Percentiles rank a stretch among this genome's conserved stretches.
Evolutionary conservation across 2,113 vertebrate species (phyloP).

Genomic region (Elephantulus edwardii): DNA sequence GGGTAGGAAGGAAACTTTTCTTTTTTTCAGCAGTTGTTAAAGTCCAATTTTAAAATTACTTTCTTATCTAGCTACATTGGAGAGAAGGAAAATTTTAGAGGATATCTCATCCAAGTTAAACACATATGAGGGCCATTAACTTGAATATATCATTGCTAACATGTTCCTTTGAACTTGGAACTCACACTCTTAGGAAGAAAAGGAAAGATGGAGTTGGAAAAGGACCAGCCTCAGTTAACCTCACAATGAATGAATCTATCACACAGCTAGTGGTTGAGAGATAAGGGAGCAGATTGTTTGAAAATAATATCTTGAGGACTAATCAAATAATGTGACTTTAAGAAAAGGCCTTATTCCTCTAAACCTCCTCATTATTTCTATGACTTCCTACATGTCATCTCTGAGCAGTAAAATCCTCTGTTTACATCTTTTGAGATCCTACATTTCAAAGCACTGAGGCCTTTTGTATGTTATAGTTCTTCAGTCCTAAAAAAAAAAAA

Average conservation of each 20-base stretch:
- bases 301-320: slow-evolving; percentile 50
- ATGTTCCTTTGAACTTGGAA: slow-evolving; percentile 73
- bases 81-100: slow-evolving; percentile 56
- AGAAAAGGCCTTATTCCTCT: neutral
- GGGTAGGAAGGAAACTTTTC: slow-evolving; percentile 9
- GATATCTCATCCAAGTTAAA: slow-evolving; percentile 74
- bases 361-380: neutral
- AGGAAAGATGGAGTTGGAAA: slow-evolving; percentile 42
- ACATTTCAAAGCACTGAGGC: slow-evolving; percentile 68
- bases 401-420: neutral
- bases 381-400: slow-evolving; percentile 5
- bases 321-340: slow-evolving; percentile 59
- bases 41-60: slow-evolving; percentile 58
- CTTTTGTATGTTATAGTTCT: slow-evolving; percentile 70
- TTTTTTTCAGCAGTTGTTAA: slow-evolving; percentile 57
- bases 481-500: slow-evolving; percentile 73
- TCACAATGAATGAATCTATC: slow-evolving; percentile 53
- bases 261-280: slow-evolving; percentile 11
- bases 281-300: slow-evolving; percentile 54
- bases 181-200: slow-evolving; percentile 50
- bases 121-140: slow-evolving; percentile 66
- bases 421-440: slow-evolving; percentile 63
- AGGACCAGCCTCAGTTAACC: slow-evolving; percentile 62
- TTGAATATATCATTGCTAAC: slow-evolving; percentile 70
- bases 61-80: slow-evolving; percentile 67